These are phyloP conservation scores for Nomada flava DNA, from an alignment of 2,888 invertebrate species.

Conservation along the genomic window DNA sequence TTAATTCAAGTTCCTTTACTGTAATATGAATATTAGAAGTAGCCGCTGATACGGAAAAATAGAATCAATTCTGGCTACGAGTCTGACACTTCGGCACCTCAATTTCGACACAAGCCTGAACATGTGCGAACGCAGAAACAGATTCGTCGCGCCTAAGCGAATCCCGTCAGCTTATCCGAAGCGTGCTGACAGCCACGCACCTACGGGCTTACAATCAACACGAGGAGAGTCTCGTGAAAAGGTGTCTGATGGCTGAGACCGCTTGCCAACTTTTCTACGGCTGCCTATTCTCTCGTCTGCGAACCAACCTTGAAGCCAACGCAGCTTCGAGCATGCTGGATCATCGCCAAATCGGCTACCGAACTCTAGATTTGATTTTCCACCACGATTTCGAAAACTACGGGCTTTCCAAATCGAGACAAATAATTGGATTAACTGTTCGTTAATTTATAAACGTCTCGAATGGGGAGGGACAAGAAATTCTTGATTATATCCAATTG, in stretches of 20 bases:
- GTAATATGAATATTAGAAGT: too few relatives aligned
- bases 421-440: too few relatives aligned
- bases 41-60: too few relatives aligned
- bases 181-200: constrained; percentile 37
- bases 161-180: constrained; percentile 19
- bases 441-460: too few relatives aligned
- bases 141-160: constrained; percentile 55
- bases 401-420: neutral
- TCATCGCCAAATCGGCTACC: constrained; percentile 38
- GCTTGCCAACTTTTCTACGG: constrained; percentile 58
- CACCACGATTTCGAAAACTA: neutral
- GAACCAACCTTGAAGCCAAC: constrained; percentile 38
- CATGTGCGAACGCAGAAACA: constrained; percentile 45
- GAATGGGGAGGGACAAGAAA: too few relatives aligned
- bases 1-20: too few relatives aligned
- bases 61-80: too few relatives aligned
- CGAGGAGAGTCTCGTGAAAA: constrained; percentile 13
- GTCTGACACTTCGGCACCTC: neutral
- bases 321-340: constrained; percentile 40
- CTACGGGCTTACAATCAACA: constrained; percentile 33
- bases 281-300: constrained; percentile 38
- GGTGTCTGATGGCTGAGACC: constrained; percentile 28
- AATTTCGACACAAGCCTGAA: neutral
- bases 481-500: too few relatives aligned
- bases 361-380: constrained; percentile 16